phyloP scores from a whole-genome alignment of 2,888 invertebrate genomes.

The Pseudeuparius sepicola region DNA sequence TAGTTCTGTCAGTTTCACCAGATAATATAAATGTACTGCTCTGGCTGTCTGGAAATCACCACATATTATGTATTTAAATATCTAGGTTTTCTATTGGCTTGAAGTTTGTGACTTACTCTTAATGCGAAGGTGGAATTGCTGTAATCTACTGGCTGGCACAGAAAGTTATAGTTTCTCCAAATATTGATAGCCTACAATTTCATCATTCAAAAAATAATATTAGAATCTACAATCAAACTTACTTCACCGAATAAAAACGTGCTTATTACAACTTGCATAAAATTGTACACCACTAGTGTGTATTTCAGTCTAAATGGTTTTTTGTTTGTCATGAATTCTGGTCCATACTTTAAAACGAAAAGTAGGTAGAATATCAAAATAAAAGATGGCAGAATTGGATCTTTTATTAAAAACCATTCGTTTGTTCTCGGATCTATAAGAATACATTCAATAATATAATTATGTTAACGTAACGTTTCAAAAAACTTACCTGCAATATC shows the following conservation, averaged over 20 bases:
- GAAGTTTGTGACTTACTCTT: slow-evolving; percentile 48
- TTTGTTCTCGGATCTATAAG: slow-evolving; percentile 52
- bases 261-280: slow-evolving; percentile 77
- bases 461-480: too few species aligned
- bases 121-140: slow-evolving; percentile 65
- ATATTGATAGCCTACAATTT: slow-evolving; percentile 56
- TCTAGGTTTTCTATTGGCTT: neutral
- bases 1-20: slow-evolving; percentile 84
- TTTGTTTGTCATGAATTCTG: slow-evolving; percentile 76
- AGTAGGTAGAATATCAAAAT: slow-evolving; percentile 60
- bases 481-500: too few species aligned
- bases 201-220: slow-evolving; percentile 5
- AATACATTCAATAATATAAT: slow-evolving; percentile 7
- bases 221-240: slow-evolving; percentile 7
- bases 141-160: slow-evolving; percentile 85
- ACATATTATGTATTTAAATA: neutral
- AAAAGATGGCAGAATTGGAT: slow-evolving; percentile 53
- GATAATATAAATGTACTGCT: slow-evolving; percentile 75
- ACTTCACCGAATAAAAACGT: slow-evolving; percentile 72
- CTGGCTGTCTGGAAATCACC: slow-evolving; percentile 41
- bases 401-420: slow-evolving; percentile 60
- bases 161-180: slow-evolving; percentile 72
- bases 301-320: slow-evolving; percentile 74
- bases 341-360: slow-evolving; percentile 70
- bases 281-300: slow-evolving; percentile 75